Base-by-base conservation (phyloP, 2,888 invertebrate species). In the Habrosyne pyritoides region DNA sequence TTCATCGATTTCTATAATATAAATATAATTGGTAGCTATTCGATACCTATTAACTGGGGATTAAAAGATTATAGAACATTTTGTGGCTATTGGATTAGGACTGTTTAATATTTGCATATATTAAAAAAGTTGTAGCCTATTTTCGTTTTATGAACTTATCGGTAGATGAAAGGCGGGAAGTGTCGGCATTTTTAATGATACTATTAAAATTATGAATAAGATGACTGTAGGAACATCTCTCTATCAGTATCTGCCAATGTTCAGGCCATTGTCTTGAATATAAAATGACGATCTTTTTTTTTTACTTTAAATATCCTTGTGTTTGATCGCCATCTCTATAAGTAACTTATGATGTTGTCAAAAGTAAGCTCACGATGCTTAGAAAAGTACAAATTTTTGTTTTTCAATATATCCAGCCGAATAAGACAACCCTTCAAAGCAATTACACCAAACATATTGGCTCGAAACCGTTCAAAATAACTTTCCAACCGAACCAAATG, bases 391-490 rank as follows among this genome's bases (percentile, higher is more conserved):
- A n/a, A n/a, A n/a, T n/a, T n/a, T n/a, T n/a, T n/a, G n/a, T n/a
- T n/a, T n/a, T n/a, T n/a, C n/a, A n/a, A n/a, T n/a, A n/a, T n/a
- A 54, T 48, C 50, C 60, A 64, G 64, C 64, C 67, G 64, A 63
- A 54, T 54, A 21, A 53, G 47, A 10, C 53, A 47, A 59, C 57
- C 47, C 60, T 49, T 28, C 55, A 56, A 59, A n/a, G n/a, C n/a
- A n/a, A n/a, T n/a, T n/a, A n/a, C 28, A 2, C 28, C 28, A 28
- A 28, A 28, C 28, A 10, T 2, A 30, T 10, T n/a, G 8, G n/a
- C 58, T 57, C 52, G 60, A 50, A 49, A 22, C 51, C 18, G 53
- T 49, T 55, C 51, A 46, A 61, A 63, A 53, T 56, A 53, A 56
- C n/a, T 60, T 53, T 60, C 59, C 57, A 52, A 28, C n/a, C 56